Evolutionary conservation across 2,113 vertebrate genomes (phyloP), one percentile per base, ranked within the genome.

Genomic region (Aegotheles bennettii): DNA sequence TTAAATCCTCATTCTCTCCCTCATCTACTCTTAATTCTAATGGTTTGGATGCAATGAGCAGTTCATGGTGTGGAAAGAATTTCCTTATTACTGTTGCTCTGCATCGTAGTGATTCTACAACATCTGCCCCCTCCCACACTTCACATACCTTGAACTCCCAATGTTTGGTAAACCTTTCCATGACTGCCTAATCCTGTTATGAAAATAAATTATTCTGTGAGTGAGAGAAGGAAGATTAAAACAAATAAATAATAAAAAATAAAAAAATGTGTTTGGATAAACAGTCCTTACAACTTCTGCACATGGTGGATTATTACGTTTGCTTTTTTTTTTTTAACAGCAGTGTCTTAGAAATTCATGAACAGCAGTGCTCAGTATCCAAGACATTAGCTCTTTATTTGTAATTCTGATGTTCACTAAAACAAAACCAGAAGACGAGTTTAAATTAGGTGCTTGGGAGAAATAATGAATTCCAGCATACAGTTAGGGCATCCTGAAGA

Each of bases 161-260:
- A 16, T 60, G 43, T 97, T 92, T 93, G 93, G 83, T 95, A 94
- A 94, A 91, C 97, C 97, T 94, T 96, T 97, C 97, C 29, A 9
- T 95, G 98, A 97, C 97, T 97, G 98, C 97, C 97, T 97, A 94
- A 95, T 97, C 98, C 98, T 96, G 98, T 97, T 98, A 98, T 67
- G 83, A 97, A 97, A 98, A 95, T 90, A 67, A 97, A 97, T 94
- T 89, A 92, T 94, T 93, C 95, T 96, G 94, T 97, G 94, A 97
- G 95, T 95, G 95, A 97, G 97, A 96, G 92, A 97, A 94, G 95
- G 95, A 96, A 95, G 94, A 95, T 95, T 97, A 96, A 97, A 96
- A 96, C 51, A 45, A 93, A 47, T 2, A 60, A 93, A 42, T 81
- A 42, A 63, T 15, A 82, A 82, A 20, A 9, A 28, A 69, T 95